Base-by-base conservation (phyloP, 2,113 vertebrate species). In the Ramphastos sulfuratus region DNA sequence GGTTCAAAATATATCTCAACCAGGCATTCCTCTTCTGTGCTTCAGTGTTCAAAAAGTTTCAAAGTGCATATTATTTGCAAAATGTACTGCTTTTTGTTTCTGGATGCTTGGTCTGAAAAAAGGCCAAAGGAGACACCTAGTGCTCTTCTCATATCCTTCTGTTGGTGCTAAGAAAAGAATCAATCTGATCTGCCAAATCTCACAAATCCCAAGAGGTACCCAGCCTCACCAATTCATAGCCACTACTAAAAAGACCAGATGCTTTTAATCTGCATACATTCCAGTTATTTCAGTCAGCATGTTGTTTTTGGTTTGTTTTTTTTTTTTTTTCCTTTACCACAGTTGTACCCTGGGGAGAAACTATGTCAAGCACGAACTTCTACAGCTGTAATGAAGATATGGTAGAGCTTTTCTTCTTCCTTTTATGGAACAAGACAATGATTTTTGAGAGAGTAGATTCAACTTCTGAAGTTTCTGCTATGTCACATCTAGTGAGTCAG, bases 301-400 rank as follows among this genome's bases (percentile, higher is more conserved):
- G 10, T 42, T 42, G 9, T 42, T 42, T 42, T 42, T 42, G n/a
- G n/a, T n/a, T n/a, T n/a, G n/a, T 42, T 42, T 42, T 42, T 42
- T 42, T 42, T 42, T 52, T 54, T 81, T 82, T 83, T 83, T 89
- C 78, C 59, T 64, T 93, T 65, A 90, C 82, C 58, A 63, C 82
- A 92, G 69, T 52, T 81, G 39, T 54, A 91, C 93, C 76, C 87
- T 83, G 65, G 85, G 89, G 95, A 94, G 85, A 94, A 94, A 87
- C 79, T 88, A 85, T 86, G 76, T 83, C 72, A 92, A 95, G 24
- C 90, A 94, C 69, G 87, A 95, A 89, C 52, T 87, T 87, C 89
- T 80, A 77, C 35, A 77, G 85, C 89, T 85, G 58, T 72, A 92
- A 90, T 74, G 79, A 92, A 94, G 89, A 89, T 16, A 92, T 1